Evolutionary conservation across 2,113 vertebrate genomes (phyloP).

Genomic region (Sinocyclocheilus anophthalmus): DNA sequence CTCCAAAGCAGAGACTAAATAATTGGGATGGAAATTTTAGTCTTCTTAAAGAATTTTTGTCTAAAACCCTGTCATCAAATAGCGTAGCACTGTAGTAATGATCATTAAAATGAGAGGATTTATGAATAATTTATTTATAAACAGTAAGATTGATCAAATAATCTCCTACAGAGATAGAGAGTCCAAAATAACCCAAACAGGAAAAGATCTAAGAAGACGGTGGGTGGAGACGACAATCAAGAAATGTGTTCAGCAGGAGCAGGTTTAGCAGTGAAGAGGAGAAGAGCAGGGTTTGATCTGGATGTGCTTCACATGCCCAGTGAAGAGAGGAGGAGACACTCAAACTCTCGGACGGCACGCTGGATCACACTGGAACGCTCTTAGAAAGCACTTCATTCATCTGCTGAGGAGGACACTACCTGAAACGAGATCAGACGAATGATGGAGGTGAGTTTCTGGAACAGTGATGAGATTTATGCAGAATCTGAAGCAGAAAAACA

Average conservation of each 20-base stretch:
- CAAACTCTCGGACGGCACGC: neutral
- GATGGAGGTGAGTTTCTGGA: conserved; percentile 67
- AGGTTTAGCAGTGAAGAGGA: conserved; percentile 3
- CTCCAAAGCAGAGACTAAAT: neutral
- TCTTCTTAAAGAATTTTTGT: neutral
- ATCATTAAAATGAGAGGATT: neutral
- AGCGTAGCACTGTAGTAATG: neutral
- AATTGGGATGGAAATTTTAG: neutral
- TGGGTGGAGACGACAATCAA: conserved; percentile 66
- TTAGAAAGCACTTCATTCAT: neutral
- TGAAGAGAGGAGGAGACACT: neutral
- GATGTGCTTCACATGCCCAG: neutral
- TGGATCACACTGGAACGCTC: neutral
- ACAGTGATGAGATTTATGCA: neutral
- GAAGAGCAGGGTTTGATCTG: conserved; percentile 43
- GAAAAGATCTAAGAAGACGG: conserved; percentile 67
- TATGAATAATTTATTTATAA: neutral
- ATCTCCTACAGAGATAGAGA: conserved; percentile 13
- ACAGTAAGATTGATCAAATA: neutral
- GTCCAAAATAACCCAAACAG: conserved; percentile 66
- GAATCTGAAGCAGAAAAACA: neutral
- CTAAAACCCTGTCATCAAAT: neutral
- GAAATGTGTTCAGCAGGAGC: neutral
- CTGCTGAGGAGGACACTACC: neutral
- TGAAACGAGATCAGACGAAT: conserved; percentile 11